phyloP scores from a whole-genome alignment of 1,140 invertebrate species.

The Nasonia longicornis region DNA sequence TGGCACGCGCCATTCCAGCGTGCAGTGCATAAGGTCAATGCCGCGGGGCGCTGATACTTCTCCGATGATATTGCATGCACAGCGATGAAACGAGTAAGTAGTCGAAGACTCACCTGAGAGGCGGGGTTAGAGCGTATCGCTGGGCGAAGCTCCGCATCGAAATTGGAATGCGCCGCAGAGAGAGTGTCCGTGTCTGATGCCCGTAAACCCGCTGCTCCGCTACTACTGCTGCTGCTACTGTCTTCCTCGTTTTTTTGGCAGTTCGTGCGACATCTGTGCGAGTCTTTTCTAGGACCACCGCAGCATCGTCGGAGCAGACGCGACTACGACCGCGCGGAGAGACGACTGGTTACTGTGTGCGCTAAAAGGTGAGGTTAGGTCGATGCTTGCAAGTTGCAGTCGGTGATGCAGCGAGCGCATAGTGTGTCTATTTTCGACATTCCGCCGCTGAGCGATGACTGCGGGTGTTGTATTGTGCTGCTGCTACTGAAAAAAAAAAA shows the following conservation, averaged over 20 bases:
- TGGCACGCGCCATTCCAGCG: constrained; percentile 26
- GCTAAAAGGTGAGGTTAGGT: background rate
- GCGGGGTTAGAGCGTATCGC: background rate
- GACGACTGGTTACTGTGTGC: background rate
- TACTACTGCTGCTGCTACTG: background rate
- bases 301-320: constrained; percentile 12
- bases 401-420: constrained; percentile 26
- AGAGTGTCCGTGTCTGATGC: background rate
- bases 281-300: constrained; percentile 10
- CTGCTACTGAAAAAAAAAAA: too few species aligned
- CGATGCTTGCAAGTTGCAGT: constrained; percentile 13
- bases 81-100: background rate
- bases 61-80: background rate
- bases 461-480: too few species aligned
- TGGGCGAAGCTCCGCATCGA: constrained; percentile 27
- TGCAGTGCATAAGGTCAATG: constrained; percentile 32
- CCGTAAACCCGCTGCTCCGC: background rate
- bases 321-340: background rate
- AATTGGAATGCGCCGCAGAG: background rate
- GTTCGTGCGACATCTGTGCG: constrained; percentile 42
- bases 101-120: constrained; percentile 19
- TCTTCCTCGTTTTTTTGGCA: constrained; percentile 18
- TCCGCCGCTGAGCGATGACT: background rate
- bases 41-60: background rate
- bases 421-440: constrained; percentile 7